phyloP scores from a whole-genome alignment of 2,888 invertebrate genomes.

The Aethes cnicana region DNA sequence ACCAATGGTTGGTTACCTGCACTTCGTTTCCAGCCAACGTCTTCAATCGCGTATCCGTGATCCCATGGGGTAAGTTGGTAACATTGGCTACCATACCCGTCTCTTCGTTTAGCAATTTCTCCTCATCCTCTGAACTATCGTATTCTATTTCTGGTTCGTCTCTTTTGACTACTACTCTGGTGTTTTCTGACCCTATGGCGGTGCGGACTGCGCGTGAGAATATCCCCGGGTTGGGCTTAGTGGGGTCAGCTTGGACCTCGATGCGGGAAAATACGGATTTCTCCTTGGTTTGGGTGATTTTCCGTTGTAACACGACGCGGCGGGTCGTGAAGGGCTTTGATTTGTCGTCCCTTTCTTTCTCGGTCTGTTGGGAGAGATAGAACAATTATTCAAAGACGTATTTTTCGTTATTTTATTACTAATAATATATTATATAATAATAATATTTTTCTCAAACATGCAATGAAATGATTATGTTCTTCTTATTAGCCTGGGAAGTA shows the following conservation, averaged over 20 bases:
- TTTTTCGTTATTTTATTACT: too few relatives aligned
- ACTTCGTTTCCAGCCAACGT: constrained; percentile 68
- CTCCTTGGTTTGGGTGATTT: constrained; percentile 44
- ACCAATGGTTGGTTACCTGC: constrained; percentile 75
- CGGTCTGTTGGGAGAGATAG: constrained; percentile 33
- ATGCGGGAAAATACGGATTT: constrained; percentile 57
- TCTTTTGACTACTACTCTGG: constrained; percentile 43
- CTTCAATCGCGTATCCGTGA: constrained; percentile 68
- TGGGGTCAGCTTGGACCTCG: constrained; percentile 52
- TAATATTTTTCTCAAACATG: too few relatives aligned
- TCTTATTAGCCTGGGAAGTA: too few relatives aligned
- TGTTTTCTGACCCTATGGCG: constrained; percentile 49
- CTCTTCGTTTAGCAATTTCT: constrained; percentile 39
- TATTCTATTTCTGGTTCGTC: constrained; percentile 58
- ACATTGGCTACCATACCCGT: constrained; percentile 51
- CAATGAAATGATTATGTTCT: too few relatives aligned
- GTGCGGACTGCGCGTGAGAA: constrained; percentile 69
- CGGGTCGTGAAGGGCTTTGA: constrained; percentile 54
- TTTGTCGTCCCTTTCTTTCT: constrained; percentile 45
- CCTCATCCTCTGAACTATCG: constrained; percentile 56
- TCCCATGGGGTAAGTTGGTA: constrained; percentile 67
- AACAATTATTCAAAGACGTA: too few relatives aligned
- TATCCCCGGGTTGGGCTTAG: constrained; percentile 61
- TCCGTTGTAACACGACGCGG: constrained; percentile 66
- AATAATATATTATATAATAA: too few relatives aligned